Evolutionary conservation across 2,113 vertebrate species (phyloP), one percentile per base, ranked within the genome.

Genomic region (Engystomops pustulosus): DNA sequence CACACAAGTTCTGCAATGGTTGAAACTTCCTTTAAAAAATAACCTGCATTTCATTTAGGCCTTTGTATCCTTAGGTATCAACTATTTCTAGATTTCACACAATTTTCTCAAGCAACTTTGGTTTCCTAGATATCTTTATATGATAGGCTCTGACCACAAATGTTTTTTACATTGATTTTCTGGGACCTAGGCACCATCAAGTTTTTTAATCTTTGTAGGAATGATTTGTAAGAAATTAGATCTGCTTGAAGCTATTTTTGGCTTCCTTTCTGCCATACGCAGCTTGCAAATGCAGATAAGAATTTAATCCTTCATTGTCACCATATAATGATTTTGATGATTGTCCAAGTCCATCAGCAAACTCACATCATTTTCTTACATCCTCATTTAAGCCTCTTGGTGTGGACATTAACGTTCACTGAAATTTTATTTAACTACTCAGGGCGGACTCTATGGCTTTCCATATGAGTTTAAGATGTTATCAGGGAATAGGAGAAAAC

Each of bases 181-280:
- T 20, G 25, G 45, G 70, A 74, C 69, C 81, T 47, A 15, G 44
- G 36, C 60, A 75, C 36, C 25, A 65, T 47, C 10, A 49, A 36
- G 38, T 49, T 75, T 38, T 62, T 45, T 47, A 76, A 83, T 83
- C 70, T 76, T 27, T 36, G 68, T 45, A 82, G 51, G 17, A 71
- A 38, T 74, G 45, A 62, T 58, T 77, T 62, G 25, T 83, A 75
- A 76, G 41, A 76, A 83, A 75, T 38, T 36, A 75, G 75, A 75
- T 83, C 70, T 74, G 81, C 75, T 83, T 71, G 76, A 83, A 83
- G 70, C 38, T 23, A 6, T 75, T 83, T 83, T 83, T 76, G 81
- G 70, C 81, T 83, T 47, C 41, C 27, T 75, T 76, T 65, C 25
- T 30, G 25, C 30, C 23, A 20, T 18, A 75, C 55, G 49, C 81